Conservation (phyloP, 1,140 invertebrate species). For the Drosophila subpulchrella region DNA sequence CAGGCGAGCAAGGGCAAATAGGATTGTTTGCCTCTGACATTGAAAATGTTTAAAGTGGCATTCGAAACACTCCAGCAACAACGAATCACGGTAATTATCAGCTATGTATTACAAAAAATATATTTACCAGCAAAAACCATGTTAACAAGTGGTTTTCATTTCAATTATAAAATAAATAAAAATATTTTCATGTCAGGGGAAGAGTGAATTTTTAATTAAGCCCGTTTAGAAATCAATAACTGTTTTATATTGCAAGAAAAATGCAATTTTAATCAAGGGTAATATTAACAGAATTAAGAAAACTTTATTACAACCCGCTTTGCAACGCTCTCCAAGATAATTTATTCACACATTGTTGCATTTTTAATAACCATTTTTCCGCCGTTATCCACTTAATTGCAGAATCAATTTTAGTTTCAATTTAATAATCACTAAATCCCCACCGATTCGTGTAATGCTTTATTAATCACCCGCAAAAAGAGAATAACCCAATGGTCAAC, state of each 20-base stretch:
- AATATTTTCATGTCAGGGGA: too few species aligned
- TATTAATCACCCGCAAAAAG: conserved; percentile 50
- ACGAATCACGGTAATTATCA: not conserved
- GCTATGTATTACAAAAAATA: not conserved
- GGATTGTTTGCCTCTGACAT: conserved; percentile 31
- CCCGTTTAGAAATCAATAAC: too few species aligned
- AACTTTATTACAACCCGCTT: not conserved
- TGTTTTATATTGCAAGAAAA: too few species aligned
- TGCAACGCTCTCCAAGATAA: not conserved
- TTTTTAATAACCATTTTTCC: not conserved
- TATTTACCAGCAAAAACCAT: too few species aligned
- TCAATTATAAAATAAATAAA: too few species aligned
- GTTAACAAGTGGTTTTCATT: too few species aligned
- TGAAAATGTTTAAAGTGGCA: conserved; percentile 26
- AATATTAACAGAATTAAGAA: too few species aligned
- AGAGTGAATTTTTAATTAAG: too few species aligned
- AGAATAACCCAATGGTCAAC: conserved; percentile 13
- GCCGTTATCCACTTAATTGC: conserved; percentile 3
- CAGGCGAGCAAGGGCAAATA: conserved; percentile 2
- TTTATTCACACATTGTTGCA: not conserved
- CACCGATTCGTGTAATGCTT: conserved; percentile 24
- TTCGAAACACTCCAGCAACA: not conserved
- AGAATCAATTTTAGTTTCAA: conserved; percentile 18
- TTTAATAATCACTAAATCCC: conserved; percentile 12
- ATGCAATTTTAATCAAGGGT: too few species aligned